A percentile compares a stretch with the other conserved stretches of the same genome.
Evolutionary conservation across 1,140 invertebrate genomes (phyloP).

Genomic region (Penaeus vannamei): DNA sequence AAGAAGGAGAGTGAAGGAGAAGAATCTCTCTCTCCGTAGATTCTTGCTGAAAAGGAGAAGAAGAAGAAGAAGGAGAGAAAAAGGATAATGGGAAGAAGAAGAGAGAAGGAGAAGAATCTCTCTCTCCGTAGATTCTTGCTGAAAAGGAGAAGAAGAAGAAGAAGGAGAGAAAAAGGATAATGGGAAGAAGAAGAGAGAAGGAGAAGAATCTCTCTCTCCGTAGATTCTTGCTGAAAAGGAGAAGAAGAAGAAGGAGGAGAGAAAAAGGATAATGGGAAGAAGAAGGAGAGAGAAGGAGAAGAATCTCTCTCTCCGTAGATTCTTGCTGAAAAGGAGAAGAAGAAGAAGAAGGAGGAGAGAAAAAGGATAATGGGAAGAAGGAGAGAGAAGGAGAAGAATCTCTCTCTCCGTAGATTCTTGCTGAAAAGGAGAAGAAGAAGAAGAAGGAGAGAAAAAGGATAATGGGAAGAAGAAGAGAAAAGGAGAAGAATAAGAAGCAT

Average conservation of each 20-base stretch:
- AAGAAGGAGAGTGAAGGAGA: no score
- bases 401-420: no score
- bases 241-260: background rate
- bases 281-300: background rate
- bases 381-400: background rate
- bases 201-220: no score
- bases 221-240: background rate
- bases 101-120: background rate
- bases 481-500: background rate
- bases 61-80: background rate
- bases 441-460: background rate
- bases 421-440: background rate
- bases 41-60: no score
- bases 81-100: background rate
- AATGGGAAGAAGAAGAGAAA: background rate
- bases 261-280: background rate
- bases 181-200: no score
- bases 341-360: no score
- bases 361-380: background rate
- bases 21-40: no score
- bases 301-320: background rate
- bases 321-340: background rate
- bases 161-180: background rate
- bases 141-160: background rate
- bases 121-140: no score